These are phyloP conservation scores for Saimiri boliviensis DNA, from an alignment of 2,113 vertebrate genomes.

Conservation along the genomic window DNA sequence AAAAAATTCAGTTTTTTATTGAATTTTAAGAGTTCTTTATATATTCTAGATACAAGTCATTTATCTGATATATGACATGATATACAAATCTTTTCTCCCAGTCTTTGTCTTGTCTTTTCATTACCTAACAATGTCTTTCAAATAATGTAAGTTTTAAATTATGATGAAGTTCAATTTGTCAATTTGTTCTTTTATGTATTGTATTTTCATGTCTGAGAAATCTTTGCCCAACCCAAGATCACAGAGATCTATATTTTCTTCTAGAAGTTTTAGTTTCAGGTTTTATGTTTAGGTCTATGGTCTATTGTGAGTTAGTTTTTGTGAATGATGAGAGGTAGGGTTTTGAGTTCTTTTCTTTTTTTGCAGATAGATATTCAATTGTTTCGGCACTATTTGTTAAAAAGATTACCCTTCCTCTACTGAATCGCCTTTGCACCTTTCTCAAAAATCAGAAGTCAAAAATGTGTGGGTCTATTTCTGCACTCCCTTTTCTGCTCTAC, in stretches of 20 bases:
- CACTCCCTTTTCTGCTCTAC: neutral
- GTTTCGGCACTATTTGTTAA: neutral
- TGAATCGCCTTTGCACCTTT: neutral
- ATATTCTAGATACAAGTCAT: neutral
- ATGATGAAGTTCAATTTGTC: neutral
- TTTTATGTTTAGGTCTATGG: neutral
- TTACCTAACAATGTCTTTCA: neutral
- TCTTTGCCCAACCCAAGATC: neutral
- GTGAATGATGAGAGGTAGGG: neutral
- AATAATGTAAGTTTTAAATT: neutral
- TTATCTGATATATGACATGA: neutral
- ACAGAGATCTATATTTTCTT: neutral
- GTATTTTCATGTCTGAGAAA: neutral
- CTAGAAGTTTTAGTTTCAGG: neutral
- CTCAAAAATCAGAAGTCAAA: neutral
- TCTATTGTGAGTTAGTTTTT: neutral
- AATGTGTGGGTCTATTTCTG: neutral
- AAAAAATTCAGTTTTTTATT: neutral
- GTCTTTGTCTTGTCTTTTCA: neutral
- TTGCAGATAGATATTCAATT: neutral
- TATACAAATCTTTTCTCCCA: neutral
- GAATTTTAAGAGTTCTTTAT: neutral
- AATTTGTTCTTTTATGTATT: neutral
- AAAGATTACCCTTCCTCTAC: neutral
- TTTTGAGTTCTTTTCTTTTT: neutral